phyloP scores from a whole-genome alignment of 2,888 invertebrate genomes.

The Brassicogethes aeneus region DNA sequence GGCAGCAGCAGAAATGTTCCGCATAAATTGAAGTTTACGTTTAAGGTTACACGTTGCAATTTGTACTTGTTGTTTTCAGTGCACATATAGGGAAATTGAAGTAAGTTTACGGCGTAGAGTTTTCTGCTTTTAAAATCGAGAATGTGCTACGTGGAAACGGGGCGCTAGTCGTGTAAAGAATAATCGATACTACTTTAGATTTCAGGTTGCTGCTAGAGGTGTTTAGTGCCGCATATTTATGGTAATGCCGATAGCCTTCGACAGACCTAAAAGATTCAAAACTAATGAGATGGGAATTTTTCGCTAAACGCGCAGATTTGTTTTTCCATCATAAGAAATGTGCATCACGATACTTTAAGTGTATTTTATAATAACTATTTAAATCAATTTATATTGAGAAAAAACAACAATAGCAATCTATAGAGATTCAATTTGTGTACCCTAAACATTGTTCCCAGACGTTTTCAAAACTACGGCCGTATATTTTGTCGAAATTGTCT shows the following conservation, averaged over 20 bases:
- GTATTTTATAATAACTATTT: too few relatives aligned
- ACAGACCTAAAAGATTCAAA: conserved; percentile 23
- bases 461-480: too few relatives aligned
- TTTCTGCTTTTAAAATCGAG: conserved; percentile 4
- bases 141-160: neutral
- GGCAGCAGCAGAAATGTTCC: neutral
- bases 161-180: conserved; percentile 6
- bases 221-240: conserved; percentile 23
- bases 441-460: too few relatives aligned
- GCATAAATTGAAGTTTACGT: neutral
- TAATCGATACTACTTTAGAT: conserved; percentile 13
- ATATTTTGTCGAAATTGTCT: too few relatives aligned
- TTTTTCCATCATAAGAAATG: too few relatives aligned
- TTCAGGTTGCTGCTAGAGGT: conserved; percentile 14
- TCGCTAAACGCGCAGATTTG: too few relatives aligned
- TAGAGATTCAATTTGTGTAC: too few relatives aligned
- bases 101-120: conserved; percentile 8
- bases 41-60: conserved; percentile 11
- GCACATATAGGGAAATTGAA: conserved; percentile 18
- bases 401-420: too few relatives aligned
- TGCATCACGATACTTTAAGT: too few relatives aligned
- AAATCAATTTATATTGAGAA: too few relatives aligned
- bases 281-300: conserved; percentile 25
- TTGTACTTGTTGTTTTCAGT: conserved; percentile 18
- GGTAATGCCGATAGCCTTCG: conserved; percentile 19